Conservation (phyloP, 1,140 invertebrate genomes). For the Seison nebaliae region DNA sequence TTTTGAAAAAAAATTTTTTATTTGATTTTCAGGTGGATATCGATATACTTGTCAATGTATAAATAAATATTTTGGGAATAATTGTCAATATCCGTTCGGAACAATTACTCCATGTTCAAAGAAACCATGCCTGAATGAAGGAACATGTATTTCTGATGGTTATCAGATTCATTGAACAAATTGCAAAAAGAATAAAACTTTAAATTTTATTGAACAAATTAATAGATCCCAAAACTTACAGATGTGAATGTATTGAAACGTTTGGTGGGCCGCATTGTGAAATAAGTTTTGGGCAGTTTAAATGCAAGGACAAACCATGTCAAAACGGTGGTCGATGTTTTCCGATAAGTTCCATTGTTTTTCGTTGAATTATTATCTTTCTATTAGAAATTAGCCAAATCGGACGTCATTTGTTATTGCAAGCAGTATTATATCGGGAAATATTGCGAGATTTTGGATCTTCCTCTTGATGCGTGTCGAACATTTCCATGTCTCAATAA, state of each 20-base stretch:
- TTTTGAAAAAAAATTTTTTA: slow-evolving; percentile 28
- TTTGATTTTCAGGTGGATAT: slow-evolving; percentile 56
- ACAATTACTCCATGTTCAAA: slow-evolving; percentile 33
- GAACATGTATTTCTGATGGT: slow-evolving; percentile 3
- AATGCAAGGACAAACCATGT: no score
- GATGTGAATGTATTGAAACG: neutral
- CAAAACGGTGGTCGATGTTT: slow-evolving; percentile 4
- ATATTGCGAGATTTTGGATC: neutral
- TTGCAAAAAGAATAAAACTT: no score
- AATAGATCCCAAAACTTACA: neutral
- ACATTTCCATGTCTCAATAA: slow-evolving; percentile 9
- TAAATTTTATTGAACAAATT: no score
- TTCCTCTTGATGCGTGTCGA: slow-evolving; percentile 4
- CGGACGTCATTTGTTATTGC: slow-evolving; percentile 1
- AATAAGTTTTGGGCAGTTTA: no score
- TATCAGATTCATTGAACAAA: slow-evolving; percentile 51
- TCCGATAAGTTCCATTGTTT: no score
- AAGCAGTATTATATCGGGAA: slow-evolving; percentile 4
- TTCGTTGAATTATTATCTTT: no score
- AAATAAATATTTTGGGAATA: slow-evolving; percentile 74
- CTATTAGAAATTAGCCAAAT: neutral
- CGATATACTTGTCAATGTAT: slow-evolving; percentile 39
- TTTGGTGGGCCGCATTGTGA: neutral
- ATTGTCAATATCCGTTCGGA: slow-evolving; percentile 37
- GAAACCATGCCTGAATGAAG: slow-evolving; percentile 10